Percentiles rank a stretch among this genome's conserved stretches.
Conservation (phyloP, 2,797 vertebrate species). For the Percopsis omiscomaycus region DNA sequence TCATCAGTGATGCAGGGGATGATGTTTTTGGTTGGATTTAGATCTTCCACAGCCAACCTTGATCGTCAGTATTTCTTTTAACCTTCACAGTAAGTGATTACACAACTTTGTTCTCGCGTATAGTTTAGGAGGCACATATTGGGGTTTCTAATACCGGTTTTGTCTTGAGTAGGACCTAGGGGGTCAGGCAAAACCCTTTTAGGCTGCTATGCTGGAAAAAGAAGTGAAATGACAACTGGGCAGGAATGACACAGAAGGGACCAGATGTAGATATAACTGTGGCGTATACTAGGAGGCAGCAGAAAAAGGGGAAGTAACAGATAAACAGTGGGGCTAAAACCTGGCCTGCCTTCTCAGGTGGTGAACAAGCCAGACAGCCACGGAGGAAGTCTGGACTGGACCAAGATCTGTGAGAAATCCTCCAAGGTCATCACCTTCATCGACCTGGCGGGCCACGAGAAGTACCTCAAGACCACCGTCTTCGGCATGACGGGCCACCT, state of each 20-base stretch:
- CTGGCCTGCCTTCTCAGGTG: slow-evolving; percentile 61
- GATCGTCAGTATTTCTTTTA: too few species aligned
- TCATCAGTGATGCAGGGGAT: too few species aligned
- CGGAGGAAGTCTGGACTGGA: slow-evolving; percentile 95
- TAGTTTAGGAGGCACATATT: too few species aligned
- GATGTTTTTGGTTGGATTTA: too few species aligned
- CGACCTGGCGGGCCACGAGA: slow-evolving; percentile 94
- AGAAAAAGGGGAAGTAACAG: background rate
- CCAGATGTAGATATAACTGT: background rate
- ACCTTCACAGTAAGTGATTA: too few species aligned
- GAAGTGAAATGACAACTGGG: background rate
- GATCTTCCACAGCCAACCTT: too few species aligned
- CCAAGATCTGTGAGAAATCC: slow-evolving; percentile 97
- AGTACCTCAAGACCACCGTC: slow-evolving; percentile 97
- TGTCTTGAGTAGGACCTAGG: background rate
- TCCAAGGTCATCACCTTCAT: slow-evolving; percentile 98
- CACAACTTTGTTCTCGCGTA: too few species aligned
- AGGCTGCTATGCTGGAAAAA: background rate
- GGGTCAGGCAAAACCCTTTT: background rate
- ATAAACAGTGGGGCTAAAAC: background rate
- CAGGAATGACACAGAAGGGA: background rate
- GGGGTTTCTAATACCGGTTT: too few species aligned
- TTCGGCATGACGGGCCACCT: slow-evolving; percentile 97
- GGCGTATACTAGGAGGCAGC: background rate
- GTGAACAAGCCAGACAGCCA: slow-evolving; percentile 97